phyloP scores from a whole-genome alignment of 2,888 invertebrate species.

The Agrochola lota region DNA sequence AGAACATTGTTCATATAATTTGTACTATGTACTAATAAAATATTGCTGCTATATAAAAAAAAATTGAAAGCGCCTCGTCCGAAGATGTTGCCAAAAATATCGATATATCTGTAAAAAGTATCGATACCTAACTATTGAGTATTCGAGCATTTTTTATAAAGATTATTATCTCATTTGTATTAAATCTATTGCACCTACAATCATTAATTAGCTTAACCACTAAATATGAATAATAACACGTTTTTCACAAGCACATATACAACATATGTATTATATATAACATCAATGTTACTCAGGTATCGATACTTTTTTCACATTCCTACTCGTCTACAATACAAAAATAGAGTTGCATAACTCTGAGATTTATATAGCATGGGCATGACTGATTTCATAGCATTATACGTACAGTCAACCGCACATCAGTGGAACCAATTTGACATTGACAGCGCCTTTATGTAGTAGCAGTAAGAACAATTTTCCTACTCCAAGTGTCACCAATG shows the following conservation, averaged over 20 bases:
- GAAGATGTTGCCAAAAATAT: not conserved
- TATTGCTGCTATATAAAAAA: slow-evolving; percentile 45
- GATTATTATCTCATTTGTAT: not conserved
- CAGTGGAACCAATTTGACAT: not conserved
- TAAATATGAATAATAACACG: not conserved
- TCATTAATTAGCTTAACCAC: not conserved
- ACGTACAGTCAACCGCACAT: not conserved
- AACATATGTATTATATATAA: too few relatives aligned
- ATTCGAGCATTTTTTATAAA: not conserved
- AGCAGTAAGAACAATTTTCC: not conserved
- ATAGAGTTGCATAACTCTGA: too few relatives aligned
- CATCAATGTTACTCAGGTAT: not conserved
- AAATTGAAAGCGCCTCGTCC: slow-evolving; percentile 22
- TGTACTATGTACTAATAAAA: slow-evolving; percentile 61
- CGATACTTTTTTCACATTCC: not conserved
- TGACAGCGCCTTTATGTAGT: not conserved
- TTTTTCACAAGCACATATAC: not conserved
- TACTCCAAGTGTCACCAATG: not conserved
- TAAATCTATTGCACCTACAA: not conserved
- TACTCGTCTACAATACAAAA: too few relatives aligned
- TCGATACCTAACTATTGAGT: not conserved
- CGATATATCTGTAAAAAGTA: not conserved
- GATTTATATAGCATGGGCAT: not conserved
- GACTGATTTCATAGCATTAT: not conserved
- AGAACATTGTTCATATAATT: slow-evolving; percentile 47